phyloP scores from a whole-genome alignment of 2,797 vertebrate species.

The Botia kubotai region DNA sequence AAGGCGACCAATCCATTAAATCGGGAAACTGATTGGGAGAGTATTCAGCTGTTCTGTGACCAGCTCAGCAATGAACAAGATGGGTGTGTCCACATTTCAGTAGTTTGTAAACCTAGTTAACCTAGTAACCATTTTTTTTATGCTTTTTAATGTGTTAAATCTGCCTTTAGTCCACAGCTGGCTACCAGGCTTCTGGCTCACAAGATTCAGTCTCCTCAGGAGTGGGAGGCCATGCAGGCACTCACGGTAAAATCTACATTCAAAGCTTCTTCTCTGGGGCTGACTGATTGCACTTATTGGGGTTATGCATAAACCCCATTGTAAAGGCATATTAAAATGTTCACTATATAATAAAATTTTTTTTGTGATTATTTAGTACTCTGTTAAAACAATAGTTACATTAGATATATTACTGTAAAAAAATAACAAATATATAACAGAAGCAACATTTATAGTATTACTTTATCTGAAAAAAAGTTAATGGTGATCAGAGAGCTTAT shows the following conservation, averaged over 20 bases:
- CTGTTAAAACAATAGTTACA: too few relatives aligned
- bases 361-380: too few relatives aligned
- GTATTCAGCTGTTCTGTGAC: constrained; percentile 90
- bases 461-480: too few relatives aligned
- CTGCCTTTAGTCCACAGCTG: constrained; percentile 78
- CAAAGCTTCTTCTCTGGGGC: background rate
- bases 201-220: constrained; percentile 98
- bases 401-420: too few relatives aligned
- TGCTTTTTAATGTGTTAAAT: constrained; percentile 4
- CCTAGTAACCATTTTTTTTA: background rate
- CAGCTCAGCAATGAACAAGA: constrained; percentile 92
- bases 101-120: background rate
- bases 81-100: constrained; percentile 80
- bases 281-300: too few relatives aligned
- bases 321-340: too few relatives aligned
- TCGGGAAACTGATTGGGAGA: constrained; percentile 91
- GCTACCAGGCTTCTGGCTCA: constrained; percentile 94
- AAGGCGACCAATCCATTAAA: constrained; percentile 94
- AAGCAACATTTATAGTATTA: too few relatives aligned
- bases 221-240: constrained; percentile 97
- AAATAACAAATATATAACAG: too few relatives aligned
- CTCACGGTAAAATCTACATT: constrained; percentile 82
- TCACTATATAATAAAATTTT: too few relatives aligned
- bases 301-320: too few relatives aligned
- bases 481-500: too few relatives aligned